These are phyloP conservation scores for Azorinus chamasolen DNA, from an alignment of 2,888 invertebrate genomes.

Conservation along the genomic window DNA sequence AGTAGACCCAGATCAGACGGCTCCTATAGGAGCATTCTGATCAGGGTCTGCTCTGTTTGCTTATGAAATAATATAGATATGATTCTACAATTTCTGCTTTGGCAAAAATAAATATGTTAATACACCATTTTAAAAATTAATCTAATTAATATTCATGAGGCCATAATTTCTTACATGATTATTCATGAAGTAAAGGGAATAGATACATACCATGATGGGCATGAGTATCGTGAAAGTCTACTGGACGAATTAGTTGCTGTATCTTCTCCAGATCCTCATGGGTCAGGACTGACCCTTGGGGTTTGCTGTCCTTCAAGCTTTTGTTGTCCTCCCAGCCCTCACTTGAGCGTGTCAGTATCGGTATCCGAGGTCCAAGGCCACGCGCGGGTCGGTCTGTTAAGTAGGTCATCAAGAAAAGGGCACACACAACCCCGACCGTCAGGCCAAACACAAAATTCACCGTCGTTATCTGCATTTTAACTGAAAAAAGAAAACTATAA, in stretches of 20 bases:
- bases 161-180: too few relatives aligned
- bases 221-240: slow-evolving; percentile 43
- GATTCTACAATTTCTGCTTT: too few relatives aligned
- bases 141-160: too few relatives aligned
- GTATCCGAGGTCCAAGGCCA: not conserved
- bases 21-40: too few relatives aligned
- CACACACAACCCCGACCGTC: slow-evolving; percentile 58
- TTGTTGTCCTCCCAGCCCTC: not conserved
- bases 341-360: not conserved
- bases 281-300: slow-evolving; percentile 18
- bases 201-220: slow-evolving; percentile 49
- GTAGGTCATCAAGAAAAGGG: slow-evolving; percentile 42
- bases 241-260: slow-evolving; percentile 36
- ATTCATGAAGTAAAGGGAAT: not conserved
- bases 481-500: slow-evolving; percentile 23
- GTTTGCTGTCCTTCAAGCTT: not conserved
- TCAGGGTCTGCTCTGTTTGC: too few relatives aligned
- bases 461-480: slow-evolving; percentile 44
- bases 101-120: too few relatives aligned
- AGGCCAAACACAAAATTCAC: slow-evolving; percentile 64
- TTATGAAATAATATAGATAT: too few relatives aligned
- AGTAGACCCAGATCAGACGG: too few relatives aligned
- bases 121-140: too few relatives aligned
- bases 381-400: slow-evolving; percentile 12
- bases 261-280: slow-evolving; percentile 53